phyloP scores from a whole-genome alignment of 2,113 vertebrate genomes.

The Neolamprologus sp. region DNA sequence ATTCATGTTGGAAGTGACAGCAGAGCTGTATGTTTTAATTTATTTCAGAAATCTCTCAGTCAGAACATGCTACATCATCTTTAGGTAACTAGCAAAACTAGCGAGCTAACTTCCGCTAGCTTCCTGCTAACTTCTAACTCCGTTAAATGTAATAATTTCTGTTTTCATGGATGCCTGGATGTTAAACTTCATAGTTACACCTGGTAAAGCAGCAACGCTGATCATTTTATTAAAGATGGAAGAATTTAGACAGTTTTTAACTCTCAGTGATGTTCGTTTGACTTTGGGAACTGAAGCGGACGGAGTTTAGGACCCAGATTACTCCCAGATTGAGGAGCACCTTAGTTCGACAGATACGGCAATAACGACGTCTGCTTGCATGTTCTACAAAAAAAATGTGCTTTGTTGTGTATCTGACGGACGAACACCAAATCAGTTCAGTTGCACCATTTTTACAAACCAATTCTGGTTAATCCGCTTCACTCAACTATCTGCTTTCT shows the following conservation, averaged over 20 bases:
- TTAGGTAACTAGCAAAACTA: no score
- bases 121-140: background rate
- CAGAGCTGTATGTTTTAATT: no score
- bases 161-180: background rate
- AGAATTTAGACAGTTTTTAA: fast-evolving
- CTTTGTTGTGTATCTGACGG: background rate
- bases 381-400: background rate
- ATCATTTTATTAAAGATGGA: fast-evolving
- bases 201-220: fast-evolving
- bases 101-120: no score
- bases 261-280: background rate
- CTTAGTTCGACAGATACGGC: fast-evolving
- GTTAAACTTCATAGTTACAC: fast-evolving
- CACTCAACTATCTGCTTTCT: background rate
- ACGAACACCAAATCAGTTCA: background rate
- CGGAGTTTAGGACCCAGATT: background rate
- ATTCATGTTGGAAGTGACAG: no score
- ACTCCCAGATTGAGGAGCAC: background rate
- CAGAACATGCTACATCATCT: no score
- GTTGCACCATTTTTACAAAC: background rate
- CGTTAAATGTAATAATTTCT: fast-evolving
- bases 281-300: fast-evolving
- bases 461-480: fast-evolving
- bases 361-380: fast-evolving
- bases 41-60: no score